These are phyloP conservation scores for Eufriesea mexicana DNA, from an alignment of 1,140 invertebrate genomes.

Conservation along the genomic window DNA sequence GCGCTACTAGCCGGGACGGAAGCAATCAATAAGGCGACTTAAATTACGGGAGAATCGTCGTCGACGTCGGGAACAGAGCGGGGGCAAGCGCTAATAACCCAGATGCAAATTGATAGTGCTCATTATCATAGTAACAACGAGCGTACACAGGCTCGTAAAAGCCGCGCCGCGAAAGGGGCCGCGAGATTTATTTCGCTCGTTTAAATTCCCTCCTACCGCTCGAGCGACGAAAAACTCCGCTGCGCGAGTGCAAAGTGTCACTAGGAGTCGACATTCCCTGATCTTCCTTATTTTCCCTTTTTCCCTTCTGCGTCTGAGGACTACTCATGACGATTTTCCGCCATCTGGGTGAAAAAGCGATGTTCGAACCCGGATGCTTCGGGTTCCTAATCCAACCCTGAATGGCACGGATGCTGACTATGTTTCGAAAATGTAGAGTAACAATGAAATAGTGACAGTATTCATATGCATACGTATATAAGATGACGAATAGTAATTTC, in stretches of 20 bases:
- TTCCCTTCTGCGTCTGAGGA: background rate
- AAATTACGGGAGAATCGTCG: constrained; percentile 48
- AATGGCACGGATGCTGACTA: too few relatives aligned
- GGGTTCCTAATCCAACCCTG: too few relatives aligned
- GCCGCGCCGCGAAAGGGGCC: constrained; percentile 22
- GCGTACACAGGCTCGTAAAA: constrained; percentile 33
- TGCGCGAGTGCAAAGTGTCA: background rate
- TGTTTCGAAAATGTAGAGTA: too few relatives aligned
- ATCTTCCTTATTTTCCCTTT: too few relatives aligned
- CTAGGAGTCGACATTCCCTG: too few relatives aligned
- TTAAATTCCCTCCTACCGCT: constrained; percentile 35
- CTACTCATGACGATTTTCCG: too few relatives aligned
- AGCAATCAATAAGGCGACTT: constrained; percentile 48
- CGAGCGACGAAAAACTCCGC: background rate
- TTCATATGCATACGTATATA: too few relatives aligned
- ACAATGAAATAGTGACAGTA: too few relatives aligned
- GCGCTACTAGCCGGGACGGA: constrained; percentile 16
- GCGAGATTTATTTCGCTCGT: constrained; percentile 55
- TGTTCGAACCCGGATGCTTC: too few relatives aligned
- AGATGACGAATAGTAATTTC: too few relatives aligned
- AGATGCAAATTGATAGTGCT: constrained; percentile 54
- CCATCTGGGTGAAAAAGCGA: too few relatives aligned
- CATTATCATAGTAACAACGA: constrained; percentile 52
- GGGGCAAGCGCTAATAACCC: constrained; percentile 43
- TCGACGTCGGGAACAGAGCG: constrained; percentile 26